phyloP scores from a whole-genome alignment of 2,113 vertebrate species.

The Ondatra zibethicus region DNA sequence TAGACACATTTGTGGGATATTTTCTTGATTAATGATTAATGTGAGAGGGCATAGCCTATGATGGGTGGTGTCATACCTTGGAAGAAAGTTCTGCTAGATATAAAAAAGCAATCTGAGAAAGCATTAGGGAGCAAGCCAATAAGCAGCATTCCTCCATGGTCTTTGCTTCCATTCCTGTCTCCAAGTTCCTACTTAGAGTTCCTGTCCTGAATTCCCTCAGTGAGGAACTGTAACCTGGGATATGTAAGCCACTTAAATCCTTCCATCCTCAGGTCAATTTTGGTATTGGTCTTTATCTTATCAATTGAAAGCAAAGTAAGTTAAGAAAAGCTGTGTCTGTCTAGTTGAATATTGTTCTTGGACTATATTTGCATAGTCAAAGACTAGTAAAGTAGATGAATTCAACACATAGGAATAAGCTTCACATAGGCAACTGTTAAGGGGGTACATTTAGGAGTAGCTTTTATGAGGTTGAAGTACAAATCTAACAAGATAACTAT shows the following conservation, averaged over 20 bases:
- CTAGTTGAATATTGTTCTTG: background rate
- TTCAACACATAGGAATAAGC: background rate
- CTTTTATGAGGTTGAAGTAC: background rate
- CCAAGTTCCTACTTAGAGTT: background rate
- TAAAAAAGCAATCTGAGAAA: background rate
- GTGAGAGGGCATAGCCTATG: too few relatives aligned
- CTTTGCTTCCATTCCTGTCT: background rate
- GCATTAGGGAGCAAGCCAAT: background rate
- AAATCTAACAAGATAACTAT: background rate
- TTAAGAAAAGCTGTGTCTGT: background rate
- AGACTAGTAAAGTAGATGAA: background rate
- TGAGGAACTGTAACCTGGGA: background rate
- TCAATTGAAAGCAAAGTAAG: background rate
- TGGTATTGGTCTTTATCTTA: background rate
- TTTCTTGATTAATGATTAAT: background rate
- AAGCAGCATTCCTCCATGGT: background rate
- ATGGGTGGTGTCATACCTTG: too few relatives aligned
- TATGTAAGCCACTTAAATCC: background rate
- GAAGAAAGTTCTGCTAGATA: background rate
- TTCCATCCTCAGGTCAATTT: background rate
- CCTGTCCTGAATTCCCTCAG: background rate
- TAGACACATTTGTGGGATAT: background rate
- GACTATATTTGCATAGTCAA: background rate
- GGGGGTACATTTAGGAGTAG: fast-evolving
- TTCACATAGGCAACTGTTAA: background rate